These are phyloP conservation scores for Emydura subglobosa DNA, from an alignment of 2,113 vertebrate genomes.

Conservation along the genomic window DNA sequence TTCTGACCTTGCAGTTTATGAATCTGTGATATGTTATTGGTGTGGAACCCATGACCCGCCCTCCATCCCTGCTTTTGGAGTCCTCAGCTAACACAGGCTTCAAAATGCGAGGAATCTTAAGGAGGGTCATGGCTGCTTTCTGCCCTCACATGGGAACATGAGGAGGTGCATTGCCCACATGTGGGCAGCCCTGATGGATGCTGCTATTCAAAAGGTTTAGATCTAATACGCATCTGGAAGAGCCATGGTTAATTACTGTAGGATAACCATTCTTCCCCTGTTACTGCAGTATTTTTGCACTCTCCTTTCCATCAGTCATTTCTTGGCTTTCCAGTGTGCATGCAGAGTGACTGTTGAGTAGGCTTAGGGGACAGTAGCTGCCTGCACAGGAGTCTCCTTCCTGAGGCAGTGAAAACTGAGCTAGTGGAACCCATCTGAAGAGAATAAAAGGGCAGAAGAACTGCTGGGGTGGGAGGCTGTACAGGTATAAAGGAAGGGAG, in stretches of 20 bases:
- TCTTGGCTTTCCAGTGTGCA: background rate
- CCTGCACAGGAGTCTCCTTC: background rate
- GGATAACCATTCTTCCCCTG: background rate
- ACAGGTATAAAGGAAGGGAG: background rate
- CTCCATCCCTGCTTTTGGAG: background rate
- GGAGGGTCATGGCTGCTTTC: background rate
- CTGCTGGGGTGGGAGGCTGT: rapidly evolving
- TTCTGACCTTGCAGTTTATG: no score
- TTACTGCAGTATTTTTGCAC: background rate
- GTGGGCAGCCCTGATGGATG: rapidly evolving
- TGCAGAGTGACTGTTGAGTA: background rate
- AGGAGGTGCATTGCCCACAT: background rate
- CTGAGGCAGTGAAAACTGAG: rapidly evolving
- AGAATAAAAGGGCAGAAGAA: background rate
- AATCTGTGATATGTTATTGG: rapidly evolving
- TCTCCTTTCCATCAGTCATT: background rate
- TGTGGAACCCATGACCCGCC: background rate
- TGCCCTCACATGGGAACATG: background rate
- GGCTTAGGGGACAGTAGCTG: background rate
- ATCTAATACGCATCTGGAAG: background rate
- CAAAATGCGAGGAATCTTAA: background rate
- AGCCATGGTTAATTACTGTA: background rate
- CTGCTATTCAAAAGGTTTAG: background rate
- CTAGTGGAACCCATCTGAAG: background rate
- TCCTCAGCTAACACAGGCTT: background rate